phyloP scores from a whole-genome alignment of 2,113 vertebrate species.

The Monopterus albus region DNA sequence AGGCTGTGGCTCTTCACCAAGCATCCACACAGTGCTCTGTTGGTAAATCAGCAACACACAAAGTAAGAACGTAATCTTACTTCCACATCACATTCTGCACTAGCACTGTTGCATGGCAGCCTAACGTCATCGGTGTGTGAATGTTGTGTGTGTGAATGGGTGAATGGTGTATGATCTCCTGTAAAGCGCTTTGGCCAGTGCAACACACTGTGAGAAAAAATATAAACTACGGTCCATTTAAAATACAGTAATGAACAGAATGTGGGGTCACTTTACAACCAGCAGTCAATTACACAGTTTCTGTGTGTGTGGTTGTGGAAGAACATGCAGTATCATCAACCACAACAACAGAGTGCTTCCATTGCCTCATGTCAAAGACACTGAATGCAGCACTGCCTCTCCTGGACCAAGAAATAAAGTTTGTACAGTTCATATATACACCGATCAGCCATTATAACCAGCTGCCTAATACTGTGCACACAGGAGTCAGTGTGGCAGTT shows the following conservation, averaged over 20 bases:
- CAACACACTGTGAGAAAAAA: too few relatives aligned
- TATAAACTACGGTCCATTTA: too few relatives aligned
- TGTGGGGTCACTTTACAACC: conserved; percentile 24
- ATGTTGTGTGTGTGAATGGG: conserved; percentile 9
- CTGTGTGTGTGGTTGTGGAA: background rate
- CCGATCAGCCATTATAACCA: too few relatives aligned
- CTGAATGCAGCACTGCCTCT: background rate
- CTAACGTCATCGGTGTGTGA: too few relatives aligned
- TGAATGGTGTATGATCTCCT: too few relatives aligned
- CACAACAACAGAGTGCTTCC: background rate
- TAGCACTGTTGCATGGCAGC: too few relatives aligned
- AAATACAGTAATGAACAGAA: conserved; percentile 19
- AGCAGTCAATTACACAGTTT: conserved; percentile 1
- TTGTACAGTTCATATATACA: background rate
- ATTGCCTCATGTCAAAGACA: background rate
- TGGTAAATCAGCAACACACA: background rate
- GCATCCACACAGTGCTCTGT: background rate
- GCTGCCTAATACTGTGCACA: too few relatives aligned
- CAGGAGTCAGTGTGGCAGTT: too few relatives aligned
- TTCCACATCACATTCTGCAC: too few relatives aligned
- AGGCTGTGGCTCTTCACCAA: background rate
- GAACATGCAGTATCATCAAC: background rate
- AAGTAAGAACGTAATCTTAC: background rate
- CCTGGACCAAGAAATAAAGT: too few relatives aligned
- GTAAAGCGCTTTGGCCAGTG: background rate